Conservation (phyloP, 23 tunicate species). For the Oikopleura vanhoeffeni region DNA sequence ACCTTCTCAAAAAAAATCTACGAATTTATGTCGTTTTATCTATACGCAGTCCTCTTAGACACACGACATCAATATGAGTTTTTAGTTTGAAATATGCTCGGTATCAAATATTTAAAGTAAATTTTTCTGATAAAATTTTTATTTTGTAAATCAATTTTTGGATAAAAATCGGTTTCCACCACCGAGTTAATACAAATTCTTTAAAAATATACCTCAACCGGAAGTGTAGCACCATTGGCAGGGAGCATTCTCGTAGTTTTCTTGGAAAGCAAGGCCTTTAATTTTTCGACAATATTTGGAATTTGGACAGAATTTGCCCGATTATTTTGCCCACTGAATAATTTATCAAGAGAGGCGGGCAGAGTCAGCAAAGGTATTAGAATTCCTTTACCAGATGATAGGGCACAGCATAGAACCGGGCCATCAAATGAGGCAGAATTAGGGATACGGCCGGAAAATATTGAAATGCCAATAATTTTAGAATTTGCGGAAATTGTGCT, state of each 20-base stretch:
- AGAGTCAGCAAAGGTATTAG: not conserved
- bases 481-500: not conserved
- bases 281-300: not conserved
- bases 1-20: too few species aligned
- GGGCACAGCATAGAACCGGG: not conserved
- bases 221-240: slow-evolving; percentile 1
- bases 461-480: not conserved
- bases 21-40: too few species aligned
- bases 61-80: too few species aligned
- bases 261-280: not conserved
- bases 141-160: too few species aligned
- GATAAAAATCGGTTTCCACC: too few species aligned
- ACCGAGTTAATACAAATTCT: too few species aligned
- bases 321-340: not conserved
- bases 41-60: too few species aligned
- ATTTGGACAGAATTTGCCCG: not conserved
- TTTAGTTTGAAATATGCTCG: too few species aligned
- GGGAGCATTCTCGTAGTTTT: not conserved
- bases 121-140: too few species aligned
- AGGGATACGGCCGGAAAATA: not conserved
- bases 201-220: not conserved
- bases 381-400: not conserved
- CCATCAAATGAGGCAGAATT: not conserved
- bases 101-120: too few species aligned
- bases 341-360: not conserved